These are phyloP conservation scores for Enteromius unitaeniatus DNA, from an alignment of 2,797 vertebrate genomes.

Conservation along the genomic window DNA sequence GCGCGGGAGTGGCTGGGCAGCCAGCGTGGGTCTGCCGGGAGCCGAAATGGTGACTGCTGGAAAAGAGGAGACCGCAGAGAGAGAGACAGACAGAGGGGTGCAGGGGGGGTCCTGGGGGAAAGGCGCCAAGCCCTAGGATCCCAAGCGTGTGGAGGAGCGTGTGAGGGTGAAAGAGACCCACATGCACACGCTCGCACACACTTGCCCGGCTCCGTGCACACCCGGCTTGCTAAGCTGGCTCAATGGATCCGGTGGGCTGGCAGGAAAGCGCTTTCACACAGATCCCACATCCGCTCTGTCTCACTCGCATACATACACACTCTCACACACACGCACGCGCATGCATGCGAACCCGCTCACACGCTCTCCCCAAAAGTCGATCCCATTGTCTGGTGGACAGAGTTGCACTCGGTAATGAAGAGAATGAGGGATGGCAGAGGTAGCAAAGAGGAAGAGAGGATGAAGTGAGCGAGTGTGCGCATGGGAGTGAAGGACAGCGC, in stretches of 20 bases:
- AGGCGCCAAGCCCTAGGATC: conserved; percentile 54
- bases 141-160: conserved; percentile 63
- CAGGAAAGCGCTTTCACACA: conserved; percentile 36
- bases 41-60: conserved; percentile 89
- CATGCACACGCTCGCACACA: conserved; percentile 68
- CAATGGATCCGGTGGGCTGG: conserved; percentile 44
- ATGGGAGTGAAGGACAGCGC: conserved; percentile 42
- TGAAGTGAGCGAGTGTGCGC: conserved; percentile 36
- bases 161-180: conserved; percentile 73
- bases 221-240: conserved; percentile 38
- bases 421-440: conserved; percentile 48
- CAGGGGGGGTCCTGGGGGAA: conserved; percentile 58
- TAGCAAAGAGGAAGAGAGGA: conserved; percentile 41
- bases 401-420: conserved; percentile 40
- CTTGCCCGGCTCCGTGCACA: conserved; percentile 36
- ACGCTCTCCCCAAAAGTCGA: conserved; percentile 49
- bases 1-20: conserved; percentile 90
- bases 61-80: conserved; percentile 76
- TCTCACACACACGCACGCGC: conserved; percentile 55
- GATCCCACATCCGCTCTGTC: conserved; percentile 51
- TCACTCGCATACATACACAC: conserved; percentile 31
- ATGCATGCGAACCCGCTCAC: conserved; percentile 63
- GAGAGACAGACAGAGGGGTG: conserved; percentile 68
- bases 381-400: conserved; percentile 51
- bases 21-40: conserved; percentile 88